Evolutionary conservation across 1,140 invertebrate genomes (phyloP), one percentile per base, ranked within the genome.

Genomic region (Drosophila pectinifera): DNA sequence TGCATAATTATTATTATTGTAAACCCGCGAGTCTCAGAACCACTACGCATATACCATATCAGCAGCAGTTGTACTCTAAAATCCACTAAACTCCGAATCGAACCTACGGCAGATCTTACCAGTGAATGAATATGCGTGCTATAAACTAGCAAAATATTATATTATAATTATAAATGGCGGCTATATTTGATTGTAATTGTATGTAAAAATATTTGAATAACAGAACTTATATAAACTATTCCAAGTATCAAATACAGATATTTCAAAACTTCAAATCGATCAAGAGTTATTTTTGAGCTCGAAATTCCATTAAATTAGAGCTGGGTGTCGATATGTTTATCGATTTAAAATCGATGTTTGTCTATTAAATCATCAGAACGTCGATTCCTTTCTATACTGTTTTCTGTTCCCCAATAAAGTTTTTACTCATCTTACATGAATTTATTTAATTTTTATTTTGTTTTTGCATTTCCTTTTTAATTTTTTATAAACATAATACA

Each of bases 401-500:
- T n/a, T n/a, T 34, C 34, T 36, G 36, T 46, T 51, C 24, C 11
- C 38, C 14, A 54, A 73, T 45, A 36, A 53, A 58, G 14, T 16
- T 7, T 20, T 38, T 20, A 24, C 24, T 57, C 73, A 62, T 26
- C 26, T 75, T 62, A 81, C 64, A 78, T 85, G 83, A 89, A 89
- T 90, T 90, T 90, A 88, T 84, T 91, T 86, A 86, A 86, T 80
- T 88, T 91, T 91, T 91, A 80, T 77, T 81, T 78, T 89, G 77
- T 89, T 90, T 84, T 84, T 90, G 73, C 64, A 75, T 88, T 89
- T 89, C 73, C 72, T 73, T 90, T 89, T 90, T 77, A 67, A 86
- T 86, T 81, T 79, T 83, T 82, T 91, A 80, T 91, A 89, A 91
- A 91, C 89, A 84, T 91, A 91, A 91, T 91, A 91, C 89, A 91